These are phyloP conservation scores for Sinohyriopsis cumingii DNA, from an alignment of 2,888 invertebrate genomes.

Conservation along the genomic window DNA sequence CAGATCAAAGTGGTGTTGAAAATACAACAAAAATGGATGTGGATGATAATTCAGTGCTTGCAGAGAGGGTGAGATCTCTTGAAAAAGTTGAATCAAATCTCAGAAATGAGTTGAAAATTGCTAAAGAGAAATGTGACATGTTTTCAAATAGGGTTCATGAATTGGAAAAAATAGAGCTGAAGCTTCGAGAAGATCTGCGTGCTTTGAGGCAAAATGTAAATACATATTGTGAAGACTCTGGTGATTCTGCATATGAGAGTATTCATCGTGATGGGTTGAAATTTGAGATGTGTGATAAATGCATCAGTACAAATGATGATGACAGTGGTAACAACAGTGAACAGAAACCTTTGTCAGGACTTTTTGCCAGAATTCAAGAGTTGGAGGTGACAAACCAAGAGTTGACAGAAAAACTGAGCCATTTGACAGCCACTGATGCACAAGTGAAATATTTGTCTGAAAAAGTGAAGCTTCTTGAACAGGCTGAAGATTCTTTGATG, in stretches of 20 bases:
- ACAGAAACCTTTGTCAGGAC: conserved; percentile 42
- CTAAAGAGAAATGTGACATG: too few relatives aligned
- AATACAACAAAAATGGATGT: too few relatives aligned
- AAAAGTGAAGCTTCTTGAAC: conserved; percentile 58
- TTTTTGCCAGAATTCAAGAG: conserved; percentile 54
- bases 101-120: too few relatives aligned
- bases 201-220: too few relatives aligned
- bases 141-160: too few relatives aligned
- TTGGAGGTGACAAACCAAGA: conserved; percentile 54
- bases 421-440: conserved; percentile 41
- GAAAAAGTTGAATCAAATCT: too few relatives aligned
- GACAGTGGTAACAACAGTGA: conserved; percentile 20
- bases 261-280: too few relatives aligned
- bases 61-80: too few relatives aligned
- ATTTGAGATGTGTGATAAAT: conserved; percentile 2
- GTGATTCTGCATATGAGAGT: conserved; percentile 24
- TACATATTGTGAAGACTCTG: neutral
- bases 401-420: conserved; percentile 36
- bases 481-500: conserved; percentile 63
- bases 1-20: too few relatives aligned
- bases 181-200: too few relatives aligned
- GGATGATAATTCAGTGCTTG: too few relatives aligned
- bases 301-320: conserved; percentile 1
- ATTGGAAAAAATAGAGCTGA: too few relatives aligned
- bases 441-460: conserved; percentile 52